phyloP scores from a whole-genome alignment of 2,888 invertebrate genomes.

The Drosophila yooni region DNA sequence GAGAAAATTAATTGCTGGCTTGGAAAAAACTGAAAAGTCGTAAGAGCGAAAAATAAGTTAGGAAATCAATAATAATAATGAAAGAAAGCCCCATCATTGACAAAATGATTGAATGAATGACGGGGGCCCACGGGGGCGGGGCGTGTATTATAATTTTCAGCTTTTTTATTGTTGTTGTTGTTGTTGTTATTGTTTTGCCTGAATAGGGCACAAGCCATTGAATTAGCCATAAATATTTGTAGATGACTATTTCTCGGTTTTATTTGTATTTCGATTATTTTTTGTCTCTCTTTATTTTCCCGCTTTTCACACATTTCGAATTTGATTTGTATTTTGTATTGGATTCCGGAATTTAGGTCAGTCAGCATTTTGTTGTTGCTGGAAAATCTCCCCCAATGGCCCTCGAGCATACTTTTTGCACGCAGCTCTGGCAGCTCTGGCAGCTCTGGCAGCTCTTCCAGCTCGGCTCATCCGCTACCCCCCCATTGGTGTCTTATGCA shows the following conservation, averaged over 20 bases:
- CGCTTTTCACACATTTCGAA: conserved; percentile 65
- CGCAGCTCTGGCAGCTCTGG: not conserved
- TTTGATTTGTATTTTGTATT: conserved; percentile 50
- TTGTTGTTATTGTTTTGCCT: conserved; percentile 6
- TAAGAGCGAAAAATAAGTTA: conserved; percentile 66
- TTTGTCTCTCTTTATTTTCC: conserved; percentile 23
- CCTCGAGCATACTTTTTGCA: conserved; percentile 37
- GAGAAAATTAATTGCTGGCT: conserved; percentile 76
- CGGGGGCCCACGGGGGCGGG: conserved; percentile 31
- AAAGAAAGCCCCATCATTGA: conserved; percentile 74
- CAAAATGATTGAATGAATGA: conserved; percentile 79
- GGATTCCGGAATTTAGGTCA: conserved; percentile 66
- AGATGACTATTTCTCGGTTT: conserved; percentile 59
- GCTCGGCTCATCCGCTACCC: not conserved
- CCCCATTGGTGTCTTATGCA: conserved; percentile 15
- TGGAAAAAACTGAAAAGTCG: conserved; percentile 36
- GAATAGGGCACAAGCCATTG: conserved; percentile 38
- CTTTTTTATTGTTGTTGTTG: not conserved
- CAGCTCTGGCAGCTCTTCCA: not conserved
- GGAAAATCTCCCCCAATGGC: not conserved
- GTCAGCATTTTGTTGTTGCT: conserved; percentile 7
- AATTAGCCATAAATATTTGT: conserved; percentile 64
- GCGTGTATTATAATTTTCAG: not conserved
- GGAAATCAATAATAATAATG: conserved; percentile 80
- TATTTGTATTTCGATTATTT: conserved; percentile 46